A percentile compares a stretch with the other conserved stretches of the same genome.
phyloP scores from a whole-genome alignment of 2,888 invertebrate genomes.

The Octonoba sinensis region DNA sequence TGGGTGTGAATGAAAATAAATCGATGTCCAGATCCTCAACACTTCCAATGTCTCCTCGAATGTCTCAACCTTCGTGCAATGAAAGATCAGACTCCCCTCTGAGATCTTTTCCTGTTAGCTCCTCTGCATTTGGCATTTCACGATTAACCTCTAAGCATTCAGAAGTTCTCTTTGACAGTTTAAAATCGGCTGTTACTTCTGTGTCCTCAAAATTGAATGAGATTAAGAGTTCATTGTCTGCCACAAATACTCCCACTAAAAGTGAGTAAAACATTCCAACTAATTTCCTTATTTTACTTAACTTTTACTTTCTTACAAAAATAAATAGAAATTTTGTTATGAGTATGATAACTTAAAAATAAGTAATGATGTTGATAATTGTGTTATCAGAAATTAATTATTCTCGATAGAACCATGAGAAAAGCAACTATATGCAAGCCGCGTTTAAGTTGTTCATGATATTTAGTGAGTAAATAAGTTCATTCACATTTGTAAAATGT shows the following conservation, averaged over 20 bases:
- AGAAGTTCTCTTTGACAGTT: slow-evolving; percentile 76
- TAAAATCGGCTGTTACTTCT: slow-evolving; percentile 83
- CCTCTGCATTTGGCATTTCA: slow-evolving; percentile 52
- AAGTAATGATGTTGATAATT: no score
- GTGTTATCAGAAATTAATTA: no score
- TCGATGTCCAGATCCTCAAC: slow-evolving; percentile 65
- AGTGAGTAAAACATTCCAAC: slow-evolving; percentile 17
- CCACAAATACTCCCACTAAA: slow-evolving; percentile 66
- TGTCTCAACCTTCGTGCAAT: neutral
- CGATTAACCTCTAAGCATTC: slow-evolving; percentile 63
- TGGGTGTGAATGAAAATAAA: slow-evolving; percentile 17
- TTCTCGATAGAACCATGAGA: no score
- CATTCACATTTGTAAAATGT: no score
- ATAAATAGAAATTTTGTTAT: no score
- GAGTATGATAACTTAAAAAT: no score
- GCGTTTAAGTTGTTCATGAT: no score
- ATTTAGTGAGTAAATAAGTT: no score
- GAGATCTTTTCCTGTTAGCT: slow-evolving; percentile 25
- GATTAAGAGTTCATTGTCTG: slow-evolving; percentile 83
- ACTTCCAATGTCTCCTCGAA: slow-evolving; percentile 55
- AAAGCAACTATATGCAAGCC: no score
- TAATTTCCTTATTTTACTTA: no score
- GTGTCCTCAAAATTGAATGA: slow-evolving; percentile 91
- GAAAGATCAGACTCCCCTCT: slow-evolving; percentile 29
- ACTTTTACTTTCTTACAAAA: no score